Evolutionary conservation across 2,113 vertebrate species (phyloP), one percentile per base, ranked within the genome.

Genomic region (Salvelinus fontinalis): DNA sequence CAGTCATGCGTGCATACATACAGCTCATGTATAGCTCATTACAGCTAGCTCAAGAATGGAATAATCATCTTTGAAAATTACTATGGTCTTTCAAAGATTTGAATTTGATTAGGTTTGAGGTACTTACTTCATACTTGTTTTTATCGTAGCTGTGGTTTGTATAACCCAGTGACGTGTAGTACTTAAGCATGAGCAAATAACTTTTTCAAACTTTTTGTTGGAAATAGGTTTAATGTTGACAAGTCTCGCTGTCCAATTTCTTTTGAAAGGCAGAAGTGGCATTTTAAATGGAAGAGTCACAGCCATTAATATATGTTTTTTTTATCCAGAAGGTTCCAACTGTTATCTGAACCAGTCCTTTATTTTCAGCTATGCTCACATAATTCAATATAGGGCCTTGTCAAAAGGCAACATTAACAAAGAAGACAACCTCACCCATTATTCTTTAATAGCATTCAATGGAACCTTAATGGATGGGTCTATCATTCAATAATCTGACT

Each of bases 391-490:
- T 95, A 93, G 92, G 84, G 92, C 92, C 91, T 95, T 92, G 94
- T 95, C 93, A 95, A 93, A 96, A 96, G 94, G 89, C 91, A 90
- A 93, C 91, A 93, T 95, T 96, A 95, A 97, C 96, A 96, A 96
- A 97, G 94, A 97, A 96, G 94, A 94, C 94, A 92, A 94, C 89
- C 92, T 93, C 93, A 85, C 92, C 91, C 92, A 96, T 98, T 97
- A 95, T 98, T 95, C 95, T 90, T 90, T 93, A 92, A 94, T 95
- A 94, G 95, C 94, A 94, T 95, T 97, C 95, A 96, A 95, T 93
- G 95, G 93, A 93, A 93, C 91, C 94, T 95, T 96, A 97, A 97
- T 96, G 95, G 95, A 96, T 95, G 95, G 95, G 94, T 95, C 95
- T 94, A 94, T 94, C 94, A 91, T 93, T 95, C 89, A 94, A 94